Percentiles rank a stretch among this genome's conserved stretches.
These are phyloP conservation scores for Xenopus petersii DNA, from an alignment of 2,797 vertebrate genomes.

Conservation along the genomic window DNA sequence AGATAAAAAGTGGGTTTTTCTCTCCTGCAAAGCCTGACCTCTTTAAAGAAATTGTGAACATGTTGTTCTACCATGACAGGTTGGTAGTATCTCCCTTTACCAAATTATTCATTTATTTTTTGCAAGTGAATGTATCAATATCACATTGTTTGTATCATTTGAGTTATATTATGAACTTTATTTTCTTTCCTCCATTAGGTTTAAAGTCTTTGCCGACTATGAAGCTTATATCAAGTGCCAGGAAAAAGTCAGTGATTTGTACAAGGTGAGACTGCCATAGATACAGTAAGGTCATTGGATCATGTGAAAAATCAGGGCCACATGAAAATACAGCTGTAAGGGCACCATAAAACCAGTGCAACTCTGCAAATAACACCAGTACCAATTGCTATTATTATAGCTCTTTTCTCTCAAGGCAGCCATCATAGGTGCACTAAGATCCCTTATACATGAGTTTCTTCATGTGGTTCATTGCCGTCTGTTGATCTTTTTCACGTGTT, in stretches of 20 bases:
- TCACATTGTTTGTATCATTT: not conserved
- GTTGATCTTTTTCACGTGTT: too few species aligned
- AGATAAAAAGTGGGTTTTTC: slow-evolving; percentile 86
- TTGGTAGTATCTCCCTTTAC: slow-evolving; percentile 53
- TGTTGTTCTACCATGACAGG: slow-evolving; percentile 93
- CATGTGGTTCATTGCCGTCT: too few species aligned
- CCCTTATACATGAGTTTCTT: too few species aligned
- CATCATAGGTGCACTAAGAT: too few species aligned
- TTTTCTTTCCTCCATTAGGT: slow-evolving; percentile 63
- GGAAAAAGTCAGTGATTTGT: slow-evolving; percentile 86
- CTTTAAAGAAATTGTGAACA: slow-evolving; percentile 84
- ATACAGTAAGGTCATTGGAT: too few species aligned
- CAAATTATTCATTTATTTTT: not conserved
- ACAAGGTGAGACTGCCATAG: slow-evolving; percentile 74
- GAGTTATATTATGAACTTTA: not conserved
- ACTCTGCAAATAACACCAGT: too few species aligned
- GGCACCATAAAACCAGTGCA: too few species aligned
- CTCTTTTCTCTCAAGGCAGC: too few species aligned
- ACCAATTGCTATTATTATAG: too few species aligned
- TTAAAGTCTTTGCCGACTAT: slow-evolving; percentile 96
- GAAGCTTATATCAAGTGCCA: slow-evolving; percentile 85
- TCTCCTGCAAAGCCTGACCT: slow-evolving; percentile 81
- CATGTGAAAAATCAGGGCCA: too few species aligned
- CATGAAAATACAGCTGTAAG: too few species aligned
- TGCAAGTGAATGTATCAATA: not conserved